Base-by-base conservation (phyloP, 2,888 invertebrate genomes). In the Drosophila mimetica region DNA sequence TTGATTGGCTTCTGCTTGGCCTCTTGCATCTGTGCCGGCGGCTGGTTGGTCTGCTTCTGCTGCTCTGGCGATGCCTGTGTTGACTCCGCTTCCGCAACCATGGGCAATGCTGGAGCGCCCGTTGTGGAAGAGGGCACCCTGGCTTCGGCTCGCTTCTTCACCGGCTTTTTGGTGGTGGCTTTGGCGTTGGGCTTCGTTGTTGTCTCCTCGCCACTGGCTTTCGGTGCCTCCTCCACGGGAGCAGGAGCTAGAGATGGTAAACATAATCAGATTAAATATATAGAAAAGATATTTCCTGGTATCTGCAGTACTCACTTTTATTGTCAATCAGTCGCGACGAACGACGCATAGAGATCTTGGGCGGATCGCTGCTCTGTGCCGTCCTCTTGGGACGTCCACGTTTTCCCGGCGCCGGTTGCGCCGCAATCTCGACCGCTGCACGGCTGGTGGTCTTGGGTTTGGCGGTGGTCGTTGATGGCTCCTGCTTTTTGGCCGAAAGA, bases 401-500 rank as follows among this genome's bases (percentile, higher is more conserved):
- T 5, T 75, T 78, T 1, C 39, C 48, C 1, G 83, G 71, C 13
- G 78, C 78, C 2, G 89, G 88, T 14, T 81, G 76, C 0, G 90
- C 78, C 4, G 76, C 85, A n/a, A 90, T 90, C 41, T 85, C 71
- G 11, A 82, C 18, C 3, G 88, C 80, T 34, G 75, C 71, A 4
- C 89, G 82, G 4, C 25, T 25, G 7, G 53, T 66, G 4, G 58
- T 14, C 14, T 64, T 77, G 11, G 50, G 61, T 48, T 48, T 64
- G n/a, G 13, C 4, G 4, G 9, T 2, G 5, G 6, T 28, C 18
- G 55, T 2, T 2, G 9, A 16, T 6, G 71, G 58, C 9, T 64
- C 44, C 34, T 76, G 77, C 48, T 91, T 91, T 39, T 86, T 91
- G 18, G 86, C 90, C 0, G 92, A 92, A 1, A 91, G 71, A 75